These are phyloP conservation scores for Laupala kohalensis DNA, from an alignment of 1,140 invertebrate genomes.

Conservation along the genomic window DNA sequence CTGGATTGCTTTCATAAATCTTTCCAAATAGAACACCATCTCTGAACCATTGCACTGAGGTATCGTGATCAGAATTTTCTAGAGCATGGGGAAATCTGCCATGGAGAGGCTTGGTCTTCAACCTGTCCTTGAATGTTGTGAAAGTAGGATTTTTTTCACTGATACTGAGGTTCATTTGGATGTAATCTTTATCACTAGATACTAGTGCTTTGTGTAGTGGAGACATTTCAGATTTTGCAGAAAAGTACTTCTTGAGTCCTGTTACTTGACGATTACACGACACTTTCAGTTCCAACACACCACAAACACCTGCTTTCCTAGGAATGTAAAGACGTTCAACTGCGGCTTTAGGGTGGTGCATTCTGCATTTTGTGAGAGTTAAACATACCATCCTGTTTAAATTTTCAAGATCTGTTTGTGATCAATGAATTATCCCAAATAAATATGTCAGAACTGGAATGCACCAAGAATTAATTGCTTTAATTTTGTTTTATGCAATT, in stretches of 20 bases:
- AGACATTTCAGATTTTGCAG: not conserved
- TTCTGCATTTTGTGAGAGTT: not conserved
- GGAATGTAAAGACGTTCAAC: constrained; percentile 1
- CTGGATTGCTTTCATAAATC: too few relatives aligned
- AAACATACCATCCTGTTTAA: not conserved
- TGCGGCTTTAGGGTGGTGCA: not conserved
- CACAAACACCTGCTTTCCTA: not conserved
- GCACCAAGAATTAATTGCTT: too few relatives aligned
- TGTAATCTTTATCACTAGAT: not conserved
- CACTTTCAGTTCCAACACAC: not conserved
- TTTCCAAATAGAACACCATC: not conserved
- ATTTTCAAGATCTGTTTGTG: constrained; percentile 5
- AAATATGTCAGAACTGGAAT: not conserved
- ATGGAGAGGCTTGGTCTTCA: not conserved
- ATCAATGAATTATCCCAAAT: not conserved
- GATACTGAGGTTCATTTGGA: too few relatives aligned
- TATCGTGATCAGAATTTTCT: not conserved
- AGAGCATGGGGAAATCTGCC: not conserved
- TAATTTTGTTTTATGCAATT: too few relatives aligned
- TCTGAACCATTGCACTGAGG: not conserved
- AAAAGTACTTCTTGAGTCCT: too few relatives aligned
- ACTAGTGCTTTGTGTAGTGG: not conserved
- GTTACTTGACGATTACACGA: not conserved
- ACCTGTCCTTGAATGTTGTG: not conserved
- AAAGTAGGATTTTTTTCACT: not conserved